Evolutionary conservation across 2,113 vertebrate genomes (phyloP).

Genomic region (Grammomys surdaster): DNA sequence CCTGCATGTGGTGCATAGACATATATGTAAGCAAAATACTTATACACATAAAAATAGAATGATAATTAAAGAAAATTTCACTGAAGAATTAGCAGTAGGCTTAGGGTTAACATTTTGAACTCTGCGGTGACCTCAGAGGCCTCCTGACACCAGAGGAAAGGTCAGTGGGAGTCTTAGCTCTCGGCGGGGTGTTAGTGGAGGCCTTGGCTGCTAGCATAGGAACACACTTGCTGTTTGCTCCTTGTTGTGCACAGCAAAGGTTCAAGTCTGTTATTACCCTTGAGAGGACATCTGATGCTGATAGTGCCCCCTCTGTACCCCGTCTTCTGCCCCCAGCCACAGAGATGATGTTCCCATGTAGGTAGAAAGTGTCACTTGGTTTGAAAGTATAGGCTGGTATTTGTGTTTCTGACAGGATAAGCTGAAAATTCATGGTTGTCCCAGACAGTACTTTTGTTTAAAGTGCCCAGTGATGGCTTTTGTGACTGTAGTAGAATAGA

Average conservation of each 20-base stretch:
- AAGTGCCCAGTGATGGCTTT: neutral
- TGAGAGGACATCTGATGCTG: neutral
- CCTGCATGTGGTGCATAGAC: neutral
- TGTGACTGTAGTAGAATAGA: neutral
- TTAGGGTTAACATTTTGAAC: constrained; percentile 61
- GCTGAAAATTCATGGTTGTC: neutral
- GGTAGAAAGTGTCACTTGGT: constrained; percentile 26
- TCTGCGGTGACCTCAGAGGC: constrained; percentile 27
- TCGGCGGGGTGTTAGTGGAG: neutral
- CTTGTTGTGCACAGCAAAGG: neutral
- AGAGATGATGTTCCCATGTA: neutral
- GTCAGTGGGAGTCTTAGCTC: neutral
- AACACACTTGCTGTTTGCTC: neutral
- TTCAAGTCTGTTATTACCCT: neutral
- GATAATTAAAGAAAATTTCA: neutral
- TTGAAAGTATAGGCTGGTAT: neutral
- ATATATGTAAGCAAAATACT: neutral
- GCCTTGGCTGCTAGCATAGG: constrained; percentile 1
- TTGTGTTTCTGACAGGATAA: neutral
- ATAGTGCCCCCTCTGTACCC: neutral
- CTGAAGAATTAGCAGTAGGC: constrained; percentile 61
- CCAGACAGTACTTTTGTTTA: neutral
- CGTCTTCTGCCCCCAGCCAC: too few species aligned
- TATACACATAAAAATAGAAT: neutral
- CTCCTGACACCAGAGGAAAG: constrained; percentile 46